Percentiles rank a stretch among this genome's conserved stretches.
These are phyloP conservation scores for Cetoscarus ocellatus DNA, from an alignment of 2,797 vertebrate species.

Conservation along the genomic window DNA sequence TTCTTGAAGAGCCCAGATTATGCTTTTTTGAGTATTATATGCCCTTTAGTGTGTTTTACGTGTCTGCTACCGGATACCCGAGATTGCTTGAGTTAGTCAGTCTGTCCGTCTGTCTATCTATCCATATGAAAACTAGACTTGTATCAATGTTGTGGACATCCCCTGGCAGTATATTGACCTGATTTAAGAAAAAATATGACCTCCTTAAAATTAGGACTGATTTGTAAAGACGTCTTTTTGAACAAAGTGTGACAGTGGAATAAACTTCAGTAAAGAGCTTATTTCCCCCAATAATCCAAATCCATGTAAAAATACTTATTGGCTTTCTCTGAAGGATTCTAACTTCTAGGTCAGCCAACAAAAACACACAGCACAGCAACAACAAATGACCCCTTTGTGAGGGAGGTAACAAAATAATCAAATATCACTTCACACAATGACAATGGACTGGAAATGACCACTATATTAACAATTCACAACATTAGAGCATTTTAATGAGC, in stretches of 20 bases:
- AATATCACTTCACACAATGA: background rate
- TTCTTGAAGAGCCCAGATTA: background rate
- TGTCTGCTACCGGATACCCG: no score
- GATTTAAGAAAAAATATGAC: no score
- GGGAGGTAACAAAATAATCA: background rate
- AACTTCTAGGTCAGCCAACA: background rate
- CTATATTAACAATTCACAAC: no score
- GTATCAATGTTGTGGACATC: no score
- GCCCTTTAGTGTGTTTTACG: no score
- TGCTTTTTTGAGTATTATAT: no score
- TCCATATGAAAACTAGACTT: no score
- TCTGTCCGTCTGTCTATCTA: no score
- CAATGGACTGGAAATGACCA: no score
- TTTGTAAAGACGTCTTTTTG: background rate
- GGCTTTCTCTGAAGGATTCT: background rate
- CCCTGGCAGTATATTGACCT: no score
- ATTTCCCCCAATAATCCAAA: conserved; percentile 2
- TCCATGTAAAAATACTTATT: background rate
- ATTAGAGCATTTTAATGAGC: background rate
- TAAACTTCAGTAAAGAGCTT: background rate
- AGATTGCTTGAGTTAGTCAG: no score
- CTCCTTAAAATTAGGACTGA: background rate
- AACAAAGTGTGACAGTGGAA: no score
- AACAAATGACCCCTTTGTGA: background rate
- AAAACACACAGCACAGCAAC: background rate